These are phyloP conservation scores for Calidris pygmaea DNA, from an alignment of 2,113 vertebrate species.

Conservation along the genomic window DNA sequence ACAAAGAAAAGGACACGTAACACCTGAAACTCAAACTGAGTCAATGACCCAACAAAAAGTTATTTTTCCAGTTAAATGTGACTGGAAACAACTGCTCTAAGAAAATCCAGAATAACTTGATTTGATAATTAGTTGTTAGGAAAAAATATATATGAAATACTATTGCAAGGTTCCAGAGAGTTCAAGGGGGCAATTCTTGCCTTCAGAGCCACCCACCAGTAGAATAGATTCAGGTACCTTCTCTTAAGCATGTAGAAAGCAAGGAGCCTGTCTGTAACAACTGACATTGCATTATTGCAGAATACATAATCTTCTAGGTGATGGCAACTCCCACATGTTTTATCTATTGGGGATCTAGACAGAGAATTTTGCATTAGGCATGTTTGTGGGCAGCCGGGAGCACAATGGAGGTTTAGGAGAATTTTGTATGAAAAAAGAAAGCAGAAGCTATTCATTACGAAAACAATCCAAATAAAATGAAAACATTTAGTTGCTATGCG, in stretches of 20 bases:
- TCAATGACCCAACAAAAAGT: neutral
- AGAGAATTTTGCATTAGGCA: neutral
- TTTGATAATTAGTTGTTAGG: neutral
- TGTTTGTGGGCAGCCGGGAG: neutral
- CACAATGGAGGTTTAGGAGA: neutral
- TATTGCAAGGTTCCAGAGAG: neutral
- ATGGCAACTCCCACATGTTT: neutral
- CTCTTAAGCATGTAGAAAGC: neutral
- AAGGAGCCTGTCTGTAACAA: neutral
- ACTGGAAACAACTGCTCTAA: neutral
- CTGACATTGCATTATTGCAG: neutral
- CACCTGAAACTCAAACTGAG: neutral
- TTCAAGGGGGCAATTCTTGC: neutral
- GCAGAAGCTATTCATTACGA: neutral
- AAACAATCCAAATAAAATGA: neutral
- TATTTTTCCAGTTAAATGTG: neutral
- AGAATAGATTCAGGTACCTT: neutral
- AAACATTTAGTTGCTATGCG: neutral
- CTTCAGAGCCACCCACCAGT: neutral
- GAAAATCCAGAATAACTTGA: neutral
- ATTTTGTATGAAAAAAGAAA: neutral
- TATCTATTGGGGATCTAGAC: neutral
- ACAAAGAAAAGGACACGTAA: neutral
- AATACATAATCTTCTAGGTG: neutral
- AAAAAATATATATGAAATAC: neutral